A percentile compares a stretch with the other conserved stretches of the same genome.
These are phyloP conservation scores for Eledona agricola DNA, from an alignment of 2,888 invertebrate genomes.

Conservation along the genomic window DNA sequence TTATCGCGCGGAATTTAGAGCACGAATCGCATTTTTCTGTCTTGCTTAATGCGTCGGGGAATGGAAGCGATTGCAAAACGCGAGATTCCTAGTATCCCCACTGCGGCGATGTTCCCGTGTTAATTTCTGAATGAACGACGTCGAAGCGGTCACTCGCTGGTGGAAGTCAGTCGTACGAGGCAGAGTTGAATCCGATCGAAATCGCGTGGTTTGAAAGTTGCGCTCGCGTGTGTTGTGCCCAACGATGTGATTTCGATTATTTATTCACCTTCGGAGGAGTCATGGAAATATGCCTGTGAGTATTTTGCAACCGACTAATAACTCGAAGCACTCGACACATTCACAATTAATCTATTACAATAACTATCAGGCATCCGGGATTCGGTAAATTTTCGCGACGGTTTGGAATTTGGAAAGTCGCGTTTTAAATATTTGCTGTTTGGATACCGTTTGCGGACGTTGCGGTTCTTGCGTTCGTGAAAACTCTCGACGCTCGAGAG, in stretches of 20 bases:
- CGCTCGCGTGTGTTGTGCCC: background rate
- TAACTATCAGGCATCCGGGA: no score
- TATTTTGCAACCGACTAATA: no score
- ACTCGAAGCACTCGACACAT: no score
- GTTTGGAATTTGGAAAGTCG: slow-evolving; percentile 10
- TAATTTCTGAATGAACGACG: slow-evolving; percentile 31
- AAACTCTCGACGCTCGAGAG: no score
- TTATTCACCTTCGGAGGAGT: slow-evolving; percentile 34
- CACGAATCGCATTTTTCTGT: slow-evolving; percentile 10
- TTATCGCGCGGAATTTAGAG: slow-evolving; percentile 11
- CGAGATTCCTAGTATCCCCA: slow-evolving; percentile 10
- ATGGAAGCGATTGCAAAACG: slow-evolving; percentile 19
- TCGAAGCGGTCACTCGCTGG: slow-evolving; percentile 23
- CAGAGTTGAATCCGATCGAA: background rate
- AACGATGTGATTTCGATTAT: background rate
- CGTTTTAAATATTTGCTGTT: slow-evolving; percentile 1
- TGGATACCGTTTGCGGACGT: slow-evolving; percentile 6
- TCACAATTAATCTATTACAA: no score
- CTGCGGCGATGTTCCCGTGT: slow-evolving; percentile 5
- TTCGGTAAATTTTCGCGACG: background rate
- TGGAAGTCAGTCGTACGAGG: slow-evolving; percentile 6
- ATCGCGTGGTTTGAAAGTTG: no score
- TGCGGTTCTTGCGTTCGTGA: no score
- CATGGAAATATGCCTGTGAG: slow-evolving; percentile 59
- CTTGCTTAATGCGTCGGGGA: slow-evolving; percentile 10